Base-by-base conservation (phyloP, 2,888 invertebrate species). In the Terebella lapidaria region DNA sequence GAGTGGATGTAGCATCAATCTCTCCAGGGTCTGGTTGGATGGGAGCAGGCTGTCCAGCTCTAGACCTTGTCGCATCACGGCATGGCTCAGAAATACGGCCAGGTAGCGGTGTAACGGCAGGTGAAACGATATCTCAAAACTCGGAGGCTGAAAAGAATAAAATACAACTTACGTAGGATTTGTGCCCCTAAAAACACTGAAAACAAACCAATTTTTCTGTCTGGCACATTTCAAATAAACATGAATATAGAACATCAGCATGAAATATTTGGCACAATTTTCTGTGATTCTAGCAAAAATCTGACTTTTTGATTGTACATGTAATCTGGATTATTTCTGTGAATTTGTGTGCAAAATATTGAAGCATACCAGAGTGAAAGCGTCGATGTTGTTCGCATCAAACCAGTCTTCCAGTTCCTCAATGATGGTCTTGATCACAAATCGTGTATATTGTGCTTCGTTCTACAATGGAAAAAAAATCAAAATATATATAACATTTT, bases 31-130 rank as follows among this genome's bases (percentile, higher is more conserved):
- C 73, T 89, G 88, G 1, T 87, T 84, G 53, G 89, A 85, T 53
- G 94, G 94, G 72, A 94, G 84, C 66, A 94, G 85, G 73, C 90
- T 89, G 64, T 86, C 84, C 35, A 94, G 85, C 45, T 86, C 84
- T 71, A 90, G 85, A 10, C 76, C 79, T 67, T 89, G 90, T 84
- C 91, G 88, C 78, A 72, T 68, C 5, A 77, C 71, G 24, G 72
- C 73, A 78, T 92, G 91, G 80, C 92, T 88, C 71, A 91, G 84
- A 77, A 92, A 91, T 20, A 90, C 88, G 0, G 92, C 88, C 78
- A 94, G 86, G 83, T 95, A 94, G 57, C 97, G 90, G 84, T 97
- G 96, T 71, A 97, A 86, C 24, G 96, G 96, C 75, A 95, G 87
- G 84, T 97, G 96, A 85, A 97, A 97, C 56, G 94, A 93, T 63